Conservation (phyloP, 2,888 invertebrate genomes). For the Campoplex capitator region DNA sequence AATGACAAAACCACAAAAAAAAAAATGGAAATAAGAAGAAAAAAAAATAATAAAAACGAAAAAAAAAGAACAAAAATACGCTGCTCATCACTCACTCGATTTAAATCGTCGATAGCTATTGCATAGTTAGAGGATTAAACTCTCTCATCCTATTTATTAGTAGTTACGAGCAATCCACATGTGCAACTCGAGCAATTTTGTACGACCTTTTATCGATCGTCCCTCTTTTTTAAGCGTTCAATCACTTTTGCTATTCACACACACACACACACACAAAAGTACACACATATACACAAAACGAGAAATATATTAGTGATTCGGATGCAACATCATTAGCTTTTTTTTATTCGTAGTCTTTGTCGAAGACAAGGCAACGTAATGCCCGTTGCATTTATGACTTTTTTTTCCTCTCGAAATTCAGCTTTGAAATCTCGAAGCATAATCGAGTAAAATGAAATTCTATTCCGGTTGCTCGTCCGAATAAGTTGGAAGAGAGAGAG, state of each 20-base stretch:
- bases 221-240: constrained; percentile 68
- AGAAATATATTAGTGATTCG: constrained; percentile 51
- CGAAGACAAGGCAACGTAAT: constrained; percentile 10
- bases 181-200: constrained; percentile 81
- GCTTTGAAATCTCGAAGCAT: constrained; percentile 6
- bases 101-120: constrained; percentile 66
- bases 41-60: constrained; percentile 27
- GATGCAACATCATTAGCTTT: constrained; percentile 37
- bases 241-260: constrained; percentile 1
- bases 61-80: constrained; percentile 62
- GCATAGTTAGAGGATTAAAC: constrained; percentile 72
- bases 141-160: constrained; percentile 77
- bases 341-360: constrained; percentile 8
- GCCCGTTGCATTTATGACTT: constrained; percentile 53
- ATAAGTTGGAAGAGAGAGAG: constrained; percentile 49
- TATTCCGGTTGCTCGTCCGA: constrained; percentile 36
- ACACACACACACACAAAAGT: not conserved
- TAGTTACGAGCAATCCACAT: constrained; percentile 78
- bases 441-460: constrained; percentile 42
- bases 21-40: constrained; percentile 33
- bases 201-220: constrained; percentile 80
- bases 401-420: constrained; percentile 30
- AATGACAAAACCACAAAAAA: constrained; percentile 39
- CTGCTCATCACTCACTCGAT: constrained; percentile 75
- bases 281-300: not conserved